Base-by-base conservation (phyloP, 2,113 vertebrate species). In the Pygoscelis adeliae region DNA sequence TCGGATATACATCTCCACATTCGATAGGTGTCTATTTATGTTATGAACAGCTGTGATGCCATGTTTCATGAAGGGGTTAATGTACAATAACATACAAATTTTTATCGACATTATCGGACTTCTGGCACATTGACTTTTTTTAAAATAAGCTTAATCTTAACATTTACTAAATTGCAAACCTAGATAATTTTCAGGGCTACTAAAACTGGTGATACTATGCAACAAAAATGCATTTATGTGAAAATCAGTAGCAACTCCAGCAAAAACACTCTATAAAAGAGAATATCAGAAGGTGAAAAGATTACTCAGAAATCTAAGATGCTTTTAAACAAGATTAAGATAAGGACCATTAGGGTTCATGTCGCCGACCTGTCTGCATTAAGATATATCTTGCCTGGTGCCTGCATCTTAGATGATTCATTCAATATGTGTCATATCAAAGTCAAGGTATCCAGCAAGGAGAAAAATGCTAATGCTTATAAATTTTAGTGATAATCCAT, bases 281-380 rank as follows among this genome's bases (percentile, higher is more conserved):
- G 97, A 98, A 97, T 97, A 97, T 98, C 97, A 97, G 97, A 96
- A 98, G 98, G 98, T 99, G 98, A 98, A 99, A 98, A 98, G 98
- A 99, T 98, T 97, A 98, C 97, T 95, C 83, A 98, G 98, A 98
- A 99, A 98, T 96, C 97, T 98, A 98, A 99, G 98, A 99, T 98
- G 99, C 99, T 99, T 99, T 99, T 99, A 99, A 99, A 98, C 98
- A 97, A 99, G 98, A 99, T 98, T 98, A 98, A 98, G 99, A 99
- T 99, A 98, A 99, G 98, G 98, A 98, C 99, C 98, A 99, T 99
- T 99, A 99, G 98, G 97, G 98, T 98, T 98, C 98, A 98, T 98
- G 98, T 99, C 98, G 99, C 99, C 98, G 91, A 97, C 89, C 98
- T 99, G 99, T 99, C 99, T 99, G 98, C 98, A 98, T 98, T 98